Conservation (phyloP, 2,797 vertebrate species). For the Taenioides sp. region DNA sequence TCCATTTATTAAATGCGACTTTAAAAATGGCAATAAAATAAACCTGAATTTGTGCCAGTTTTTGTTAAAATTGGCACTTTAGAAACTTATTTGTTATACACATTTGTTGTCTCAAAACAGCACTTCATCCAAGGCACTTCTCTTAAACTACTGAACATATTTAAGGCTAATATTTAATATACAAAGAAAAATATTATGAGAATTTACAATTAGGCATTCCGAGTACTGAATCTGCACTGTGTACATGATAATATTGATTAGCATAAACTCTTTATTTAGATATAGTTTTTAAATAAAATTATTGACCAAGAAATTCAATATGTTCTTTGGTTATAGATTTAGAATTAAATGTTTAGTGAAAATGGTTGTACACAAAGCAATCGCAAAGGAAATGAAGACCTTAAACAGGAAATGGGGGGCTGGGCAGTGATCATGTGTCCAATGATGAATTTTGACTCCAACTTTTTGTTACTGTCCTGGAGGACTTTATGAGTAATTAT, state of each 20-base stretch:
- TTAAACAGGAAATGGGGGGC: constrained; percentile 35
- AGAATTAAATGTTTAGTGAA: not conserved
- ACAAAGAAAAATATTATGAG: constrained; percentile 44
- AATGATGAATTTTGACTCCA: constrained; percentile 35
- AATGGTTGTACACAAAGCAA: constrained; percentile 22
- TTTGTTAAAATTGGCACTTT: not conserved
- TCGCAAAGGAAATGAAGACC: constrained; percentile 57
- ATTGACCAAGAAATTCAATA: not conserved
- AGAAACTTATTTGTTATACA: constrained; percentile 25
- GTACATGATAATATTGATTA: constrained; percentile 2
- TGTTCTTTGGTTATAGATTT: constrained; percentile 41
- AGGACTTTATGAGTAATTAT: constrained; percentile 48
- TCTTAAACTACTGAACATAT: constrained; percentile 39
- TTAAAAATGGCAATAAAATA: not conserved
- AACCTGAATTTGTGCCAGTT: not conserved
- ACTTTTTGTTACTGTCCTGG: constrained; percentile 15
- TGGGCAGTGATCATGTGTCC: constrained; percentile 44
- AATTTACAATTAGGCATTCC: constrained; percentile 55
- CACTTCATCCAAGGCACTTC: constrained; percentile 47
- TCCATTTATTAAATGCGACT: too few species aligned
- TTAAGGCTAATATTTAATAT: constrained; percentile 52
- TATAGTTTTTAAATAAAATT: not conserved
- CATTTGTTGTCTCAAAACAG: constrained; percentile 27
- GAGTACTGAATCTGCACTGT: constrained; percentile 41
- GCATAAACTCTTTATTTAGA: not conserved